Evolutionary conservation across 2,888 invertebrate species (phyloP), one percentile per base, ranked within the genome.

Genomic region (Cheilosia variabilis): DNA sequence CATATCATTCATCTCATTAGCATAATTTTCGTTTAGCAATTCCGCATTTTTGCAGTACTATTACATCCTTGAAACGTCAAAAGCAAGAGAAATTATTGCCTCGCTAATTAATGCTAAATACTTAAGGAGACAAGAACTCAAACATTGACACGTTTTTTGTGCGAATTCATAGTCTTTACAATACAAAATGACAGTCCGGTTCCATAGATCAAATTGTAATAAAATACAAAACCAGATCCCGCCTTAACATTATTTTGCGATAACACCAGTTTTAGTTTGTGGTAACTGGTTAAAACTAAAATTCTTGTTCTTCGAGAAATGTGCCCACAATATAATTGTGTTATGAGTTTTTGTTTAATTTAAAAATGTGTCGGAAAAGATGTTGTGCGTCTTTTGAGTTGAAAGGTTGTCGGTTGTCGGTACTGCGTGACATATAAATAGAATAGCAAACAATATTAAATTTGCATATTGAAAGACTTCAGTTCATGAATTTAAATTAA

Each of bases 131-230:
- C 17, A 17, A 45, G 45, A 37, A 37, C 37, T 37, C 13, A 37
- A 37, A 13, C 37, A 13, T 13, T 13, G 13, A 13, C 10, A 4
- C 4, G 17, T 22, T 2, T n/a, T 22, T 52, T 72, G 17, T 19
- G 10, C 41, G 50, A 62, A 19, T 6, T 53, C 72, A 62, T 72
- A 47, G 57, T 65, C n/a, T n/a, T n/a, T n/a, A n/a, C 2, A 34
- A 19, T 43, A 7, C 9, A 52, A 31, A 43, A 43, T 6, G 17
- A 5, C 47, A 37, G 58, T 71, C 27, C 60, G 50, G 41, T 52
- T 71, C 10, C 19, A 41, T 58, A 37, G 69, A 55, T 53, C 9
- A 53, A 69, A 57, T 47, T 60, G 10, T 13, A 4, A 37, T 37
- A 45, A 45, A 45, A 45, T 5, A 7, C 2, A 37, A 71, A 13